These are phyloP conservation scores for Listronotus bonariensis DNA, from an alignment of 1,140 invertebrate genomes.

Conservation along the genomic window DNA sequence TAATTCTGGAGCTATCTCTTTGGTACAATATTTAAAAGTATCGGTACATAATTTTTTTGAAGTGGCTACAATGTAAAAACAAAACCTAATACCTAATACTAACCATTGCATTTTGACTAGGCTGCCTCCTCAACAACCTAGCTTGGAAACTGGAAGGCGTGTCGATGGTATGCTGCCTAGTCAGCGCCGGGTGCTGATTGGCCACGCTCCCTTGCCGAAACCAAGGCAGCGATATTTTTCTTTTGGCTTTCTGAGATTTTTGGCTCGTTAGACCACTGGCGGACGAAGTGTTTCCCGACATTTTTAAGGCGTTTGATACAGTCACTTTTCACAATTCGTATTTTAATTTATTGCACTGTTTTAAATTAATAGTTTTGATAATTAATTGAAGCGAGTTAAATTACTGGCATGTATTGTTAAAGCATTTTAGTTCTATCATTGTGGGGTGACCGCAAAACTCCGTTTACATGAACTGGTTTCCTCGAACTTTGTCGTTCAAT, in stretches of 20 bases:
- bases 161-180: conserved; percentile 87
- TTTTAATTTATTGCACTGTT: too few species aligned
- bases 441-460: neutral
- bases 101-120: conserved; percentile 58
- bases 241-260: conserved; percentile 67
- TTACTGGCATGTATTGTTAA: too few species aligned
- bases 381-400: too few species aligned
- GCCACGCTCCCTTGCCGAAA: conserved; percentile 78
- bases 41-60: too few species aligned
- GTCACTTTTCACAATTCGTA: too few species aligned
- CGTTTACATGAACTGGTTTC: neutral
- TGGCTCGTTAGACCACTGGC: conserved; percentile 55
- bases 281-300: conserved; percentile 45
- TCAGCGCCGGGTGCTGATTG: conserved; percentile 69
- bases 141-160: conserved; percentile 81
- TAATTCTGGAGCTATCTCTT: too few species aligned
- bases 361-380: too few species aligned
- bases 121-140: conserved; percentile 64
- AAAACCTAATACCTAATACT: conserved; percentile 35
- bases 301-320: conserved; percentile 10
- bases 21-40: too few species aligned
- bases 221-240: conserved; percentile 89
- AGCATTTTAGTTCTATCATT: too few species aligned
- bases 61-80: too few species aligned
- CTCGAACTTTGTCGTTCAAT: too few species aligned